Percentiles rank a stretch among this genome's conserved stretches.
phyloP scores from a whole-genome alignment of 1,140 invertebrate species.

The Sarcophaga peregrina region DNA sequence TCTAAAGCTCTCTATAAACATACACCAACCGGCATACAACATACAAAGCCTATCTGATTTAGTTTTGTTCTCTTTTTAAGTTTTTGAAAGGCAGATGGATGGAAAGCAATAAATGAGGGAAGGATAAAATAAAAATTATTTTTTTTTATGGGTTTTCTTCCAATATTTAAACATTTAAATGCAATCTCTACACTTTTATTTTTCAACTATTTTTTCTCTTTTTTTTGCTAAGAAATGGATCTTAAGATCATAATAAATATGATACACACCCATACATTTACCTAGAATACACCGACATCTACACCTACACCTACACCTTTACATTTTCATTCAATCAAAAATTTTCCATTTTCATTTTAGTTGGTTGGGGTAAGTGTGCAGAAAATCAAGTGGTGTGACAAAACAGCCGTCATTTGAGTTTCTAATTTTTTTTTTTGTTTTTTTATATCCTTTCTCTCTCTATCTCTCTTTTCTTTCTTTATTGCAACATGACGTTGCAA shows the following conservation, averaged over 20 bases:
- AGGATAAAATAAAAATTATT: neutral
- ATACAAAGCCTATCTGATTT: constrained; percentile 10
- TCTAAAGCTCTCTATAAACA: too few species aligned
- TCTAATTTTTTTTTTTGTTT: neutral
- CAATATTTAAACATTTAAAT: neutral
- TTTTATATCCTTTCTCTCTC: neutral
- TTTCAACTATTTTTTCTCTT: neutral
- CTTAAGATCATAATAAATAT: neutral
- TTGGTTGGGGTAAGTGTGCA: neutral
- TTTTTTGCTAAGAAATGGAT: too few species aligned
- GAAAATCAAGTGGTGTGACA: constrained; percentile 11
- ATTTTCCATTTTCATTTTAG: too few species aligned
- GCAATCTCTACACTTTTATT: neutral
- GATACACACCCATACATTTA: neutral
- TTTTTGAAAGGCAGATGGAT: neutral
- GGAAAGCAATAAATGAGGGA: neutral
- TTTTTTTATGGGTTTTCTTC: neutral
- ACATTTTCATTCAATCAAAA: too few species aligned
- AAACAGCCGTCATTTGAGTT: neutral
- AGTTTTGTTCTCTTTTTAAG: neutral
- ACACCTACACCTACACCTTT: too few species aligned
- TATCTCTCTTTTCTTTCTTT: neutral
- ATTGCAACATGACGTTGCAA: neutral
- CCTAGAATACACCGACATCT: neutral
- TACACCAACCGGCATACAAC: neutral